Evolutionary conservation across 2,888 invertebrate genomes (phyloP).

Genomic region (Diaprepes abbreviatus): DNA sequence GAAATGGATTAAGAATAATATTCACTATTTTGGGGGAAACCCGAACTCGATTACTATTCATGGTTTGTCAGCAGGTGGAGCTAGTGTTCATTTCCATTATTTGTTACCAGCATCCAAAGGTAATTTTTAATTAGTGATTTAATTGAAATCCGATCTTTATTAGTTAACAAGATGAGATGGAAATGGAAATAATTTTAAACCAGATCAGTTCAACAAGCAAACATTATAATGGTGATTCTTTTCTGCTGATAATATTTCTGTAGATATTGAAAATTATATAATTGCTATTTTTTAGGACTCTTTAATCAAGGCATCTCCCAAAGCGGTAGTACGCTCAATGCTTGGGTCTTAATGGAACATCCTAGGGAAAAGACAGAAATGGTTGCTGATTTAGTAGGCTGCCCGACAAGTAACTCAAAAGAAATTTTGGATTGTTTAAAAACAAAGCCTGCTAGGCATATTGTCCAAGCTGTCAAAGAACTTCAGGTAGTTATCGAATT

Average conservation of each 20-base stretch:
- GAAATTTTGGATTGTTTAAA: constrained; percentile 73
- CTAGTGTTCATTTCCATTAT: constrained; percentile 81
- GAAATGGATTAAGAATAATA: constrained; percentile 79
- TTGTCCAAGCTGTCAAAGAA: constrained; percentile 73
- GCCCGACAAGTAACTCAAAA: constrained; percentile 70
- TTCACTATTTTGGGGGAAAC: constrained; percentile 80
- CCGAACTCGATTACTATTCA: constrained; percentile 77
- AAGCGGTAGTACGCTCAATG: constrained; percentile 78
- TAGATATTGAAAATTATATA: too few species aligned
- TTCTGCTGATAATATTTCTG: too few species aligned
- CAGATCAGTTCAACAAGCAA: too few species aligned
- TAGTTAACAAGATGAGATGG: too few species aligned
- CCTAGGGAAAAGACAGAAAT: constrained; percentile 74
- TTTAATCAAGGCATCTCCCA: constrained; percentile 77
- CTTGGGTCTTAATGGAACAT: constrained; percentile 72
- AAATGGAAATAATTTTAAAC: too few species aligned
- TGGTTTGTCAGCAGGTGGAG: constrained; percentile 82
- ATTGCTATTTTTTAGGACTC: constrained; percentile 69
- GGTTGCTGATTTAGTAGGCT: constrained; percentile 75
- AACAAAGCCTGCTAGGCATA: constrained; percentile 72
- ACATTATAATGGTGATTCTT: too few species aligned
- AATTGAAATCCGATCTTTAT: too few species aligned
- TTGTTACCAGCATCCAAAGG: constrained; percentile 75
- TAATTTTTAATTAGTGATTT: too few species aligned
- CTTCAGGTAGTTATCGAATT: constrained; percentile 65